These are phyloP conservation scores for Eutrigla gurnardus DNA, from an alignment of 2,797 vertebrate genomes.

Conservation along the genomic window DNA sequence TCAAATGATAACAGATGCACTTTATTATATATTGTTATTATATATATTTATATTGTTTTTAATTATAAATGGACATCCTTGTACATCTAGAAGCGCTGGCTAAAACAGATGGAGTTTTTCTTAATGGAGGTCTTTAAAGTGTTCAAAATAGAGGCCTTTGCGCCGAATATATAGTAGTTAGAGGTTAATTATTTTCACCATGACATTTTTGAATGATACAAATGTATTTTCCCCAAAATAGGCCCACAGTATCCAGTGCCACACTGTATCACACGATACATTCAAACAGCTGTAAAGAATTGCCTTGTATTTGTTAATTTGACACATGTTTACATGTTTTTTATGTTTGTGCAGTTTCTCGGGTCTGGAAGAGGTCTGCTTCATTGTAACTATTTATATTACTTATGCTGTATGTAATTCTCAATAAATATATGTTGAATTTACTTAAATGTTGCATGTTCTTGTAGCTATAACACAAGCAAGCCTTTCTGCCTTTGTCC, in stretches of 20 bases:
- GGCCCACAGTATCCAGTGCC: not conserved
- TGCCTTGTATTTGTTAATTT: slow-evolving; percentile 25
- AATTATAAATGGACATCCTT: not conserved
- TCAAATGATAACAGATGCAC: not conserved
- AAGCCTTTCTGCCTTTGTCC: slow-evolving; percentile 70
- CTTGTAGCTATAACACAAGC: not conserved
- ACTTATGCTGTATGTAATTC: slow-evolving; percentile 12
- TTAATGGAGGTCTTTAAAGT: not conserved
- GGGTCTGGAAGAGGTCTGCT: not conserved
- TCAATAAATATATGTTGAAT: slow-evolving; percentile 13
- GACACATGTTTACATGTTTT: not conserved
- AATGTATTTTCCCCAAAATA: slow-evolving; percentile 23
- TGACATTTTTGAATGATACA: slow-evolving; percentile 4
- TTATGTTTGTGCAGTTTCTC: not conserved
- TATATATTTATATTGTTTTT: not conserved
- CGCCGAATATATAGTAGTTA: not conserved
- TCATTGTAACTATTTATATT: slow-evolving; percentile 14
- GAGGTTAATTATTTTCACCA: not conserved
- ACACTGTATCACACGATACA: not conserved
- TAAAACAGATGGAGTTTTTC: not conserved
- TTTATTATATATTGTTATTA: slow-evolving; percentile 6
- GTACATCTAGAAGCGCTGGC: not conserved
- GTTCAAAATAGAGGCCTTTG: slow-evolving; percentile 1
- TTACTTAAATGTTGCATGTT: slow-evolving; percentile 1
- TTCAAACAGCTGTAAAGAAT: not conserved